phyloP scores from a whole-genome alignment of 1,140 invertebrate species.

The Panulirus ornatus region DNA sequence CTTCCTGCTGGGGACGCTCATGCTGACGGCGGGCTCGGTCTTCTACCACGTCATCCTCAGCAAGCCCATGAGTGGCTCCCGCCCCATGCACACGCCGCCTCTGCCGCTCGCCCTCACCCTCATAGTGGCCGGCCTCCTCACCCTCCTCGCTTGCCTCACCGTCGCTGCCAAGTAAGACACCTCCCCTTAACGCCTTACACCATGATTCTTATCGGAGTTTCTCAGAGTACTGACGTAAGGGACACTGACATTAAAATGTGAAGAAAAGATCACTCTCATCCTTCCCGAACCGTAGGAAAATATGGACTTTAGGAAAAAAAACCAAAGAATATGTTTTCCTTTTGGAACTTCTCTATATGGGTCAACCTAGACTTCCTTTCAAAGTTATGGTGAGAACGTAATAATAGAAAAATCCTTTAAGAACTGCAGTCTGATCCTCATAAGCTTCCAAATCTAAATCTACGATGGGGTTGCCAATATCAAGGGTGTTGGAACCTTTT shows the following conservation, averaged over 20 bases:
- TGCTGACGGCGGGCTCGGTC: conserved; percentile 59
- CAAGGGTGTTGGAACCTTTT: too few relatives aligned
- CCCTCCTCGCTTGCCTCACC: conserved; percentile 37
- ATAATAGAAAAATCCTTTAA: too few relatives aligned
- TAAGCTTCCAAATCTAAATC: too few relatives aligned
- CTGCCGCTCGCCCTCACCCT: conserved; percentile 48
- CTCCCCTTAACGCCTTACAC: background rate
- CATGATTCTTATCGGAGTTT: background rate
- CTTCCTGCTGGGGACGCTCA: conserved; percentile 47
- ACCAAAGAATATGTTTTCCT: background rate
- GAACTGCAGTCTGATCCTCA: too few relatives aligned
- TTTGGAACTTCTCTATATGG: too few relatives aligned
- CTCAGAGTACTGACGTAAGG: background rate
- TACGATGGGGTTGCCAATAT: too few relatives aligned
- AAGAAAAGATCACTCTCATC: background rate
- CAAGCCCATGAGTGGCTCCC: conserved; percentile 56
- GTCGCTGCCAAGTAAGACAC: conserved; percentile 52
- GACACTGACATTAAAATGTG: background rate
- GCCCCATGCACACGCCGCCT: conserved; percentile 65
- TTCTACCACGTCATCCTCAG: conserved; percentile 67
- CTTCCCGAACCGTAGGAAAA: background rate
- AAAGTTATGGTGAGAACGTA: too few relatives aligned
- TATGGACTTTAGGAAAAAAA: background rate
- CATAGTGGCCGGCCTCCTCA: conserved; percentile 18
- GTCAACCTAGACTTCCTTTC: too few relatives aligned